Base-by-base conservation (phyloP, 2,888 invertebrate species). In the Ichneumon xanthorius region DNA sequence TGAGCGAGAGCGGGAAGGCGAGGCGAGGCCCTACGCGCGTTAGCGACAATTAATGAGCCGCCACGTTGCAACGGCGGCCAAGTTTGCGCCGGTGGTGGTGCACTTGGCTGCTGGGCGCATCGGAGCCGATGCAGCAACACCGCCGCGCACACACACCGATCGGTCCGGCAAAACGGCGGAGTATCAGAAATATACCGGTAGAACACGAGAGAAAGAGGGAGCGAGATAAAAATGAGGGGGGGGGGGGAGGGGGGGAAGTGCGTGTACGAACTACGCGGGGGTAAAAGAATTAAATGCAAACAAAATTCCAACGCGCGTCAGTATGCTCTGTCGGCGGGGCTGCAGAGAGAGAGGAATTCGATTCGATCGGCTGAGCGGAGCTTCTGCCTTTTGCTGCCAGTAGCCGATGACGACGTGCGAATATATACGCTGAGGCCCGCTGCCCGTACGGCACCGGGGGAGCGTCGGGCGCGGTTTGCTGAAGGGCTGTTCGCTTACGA, bases 21-120 rank as follows among this genome's bases (percentile, higher is more conserved):
- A 67, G 50, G 33, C n/a, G 73, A 71, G 40, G 65, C 75, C 75
- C 75, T 58, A 70, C 63, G 48, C 80, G 73, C 71, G 73, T 77
- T 63, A 82, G 78, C 82, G 73, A 82, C 79, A 75, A 80, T 80
- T 80, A 80, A 76, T 78, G 81, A 73, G 84, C 77, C 72, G 84
- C 71, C 80, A 48, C 71, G 75, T 58, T 63, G 50, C 53, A 79
- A 68, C 68, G 67, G 65, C 45, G 45, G 63, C 71, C 45, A 40
- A 30, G 71, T 55, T 73, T 63, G 30, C 61, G 22, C 61, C 61
- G 33, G 61, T 63, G 61, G 33, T 63, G 30, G 53, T 33, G 61
- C 61, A 45, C 16, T 16, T 4, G 14, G 11, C 45, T 45, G 45
- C 45, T 4, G 14, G 45, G 4, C 3, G n/a, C 30, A 33, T 61